A percentile compares a stretch with the other conserved stretches of the same genome.
phyloP scores from a whole-genome alignment of 1,140 invertebrate species.

The Saccostrea glomerata region DNA sequence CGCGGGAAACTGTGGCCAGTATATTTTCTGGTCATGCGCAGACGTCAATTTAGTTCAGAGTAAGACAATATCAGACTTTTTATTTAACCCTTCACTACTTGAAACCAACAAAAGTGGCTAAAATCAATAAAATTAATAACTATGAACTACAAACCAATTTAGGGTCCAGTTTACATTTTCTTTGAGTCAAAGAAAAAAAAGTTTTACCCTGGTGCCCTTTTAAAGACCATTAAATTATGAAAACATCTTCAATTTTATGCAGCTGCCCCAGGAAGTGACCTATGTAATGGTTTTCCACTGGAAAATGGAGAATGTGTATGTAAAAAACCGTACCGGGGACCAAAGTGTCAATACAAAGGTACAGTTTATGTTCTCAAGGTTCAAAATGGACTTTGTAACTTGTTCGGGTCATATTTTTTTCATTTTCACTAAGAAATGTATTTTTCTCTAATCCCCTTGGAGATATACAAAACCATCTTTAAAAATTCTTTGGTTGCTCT shows the following conservation, averaged over 20 bases:
- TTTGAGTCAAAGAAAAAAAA: no score
- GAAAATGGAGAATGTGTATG: slow-evolving; percentile 84
- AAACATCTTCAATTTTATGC: slow-evolving; percentile 55
- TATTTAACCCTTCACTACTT: no score
- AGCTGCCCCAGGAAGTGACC: slow-evolving; percentile 89
- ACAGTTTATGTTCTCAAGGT: neutral
- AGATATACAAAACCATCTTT: no score
- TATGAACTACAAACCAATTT: no score
- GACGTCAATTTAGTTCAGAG: slow-evolving; percentile 90
- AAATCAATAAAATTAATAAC: no score
- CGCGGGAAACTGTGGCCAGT: slow-evolving; percentile 83
- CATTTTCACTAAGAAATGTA: no score
- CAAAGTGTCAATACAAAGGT: slow-evolving; percentile 85
- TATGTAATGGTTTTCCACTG: slow-evolving; percentile 71
- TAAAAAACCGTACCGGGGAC: slow-evolving; percentile 88
- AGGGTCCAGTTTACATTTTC: no score
- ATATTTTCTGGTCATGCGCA: slow-evolving; percentile 96
- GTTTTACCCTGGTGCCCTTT: no score
- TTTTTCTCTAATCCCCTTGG: no score
- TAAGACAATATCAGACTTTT: slow-evolving; percentile 18
- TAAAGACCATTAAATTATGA: no score
- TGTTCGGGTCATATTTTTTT: neutral
- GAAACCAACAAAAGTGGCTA: no score
- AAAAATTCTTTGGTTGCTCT: no score
- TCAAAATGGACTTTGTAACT: neutral